These are phyloP conservation scores for Caenorhabditis virilis DNA, from an alignment of 2,888 invertebrate species.

Conservation along the genomic window DNA sequence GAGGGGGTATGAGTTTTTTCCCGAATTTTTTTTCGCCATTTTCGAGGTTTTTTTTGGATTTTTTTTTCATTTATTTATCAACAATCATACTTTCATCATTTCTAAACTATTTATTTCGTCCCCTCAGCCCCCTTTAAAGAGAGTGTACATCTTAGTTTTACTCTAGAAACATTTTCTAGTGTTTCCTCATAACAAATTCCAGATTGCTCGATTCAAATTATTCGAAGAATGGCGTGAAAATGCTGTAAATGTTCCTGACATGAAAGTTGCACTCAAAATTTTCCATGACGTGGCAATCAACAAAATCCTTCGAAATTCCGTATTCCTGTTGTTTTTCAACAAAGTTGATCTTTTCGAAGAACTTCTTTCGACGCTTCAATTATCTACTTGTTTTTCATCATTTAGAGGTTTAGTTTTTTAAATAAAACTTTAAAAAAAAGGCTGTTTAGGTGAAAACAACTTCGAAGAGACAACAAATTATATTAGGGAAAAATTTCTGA, in stretches of 20 bases:
- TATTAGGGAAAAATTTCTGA: conserved; percentile 22
- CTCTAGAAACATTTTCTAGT: too few species aligned
- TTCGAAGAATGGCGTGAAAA: conserved; percentile 1
- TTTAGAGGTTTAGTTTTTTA: conserved; percentile 22
- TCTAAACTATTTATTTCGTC: too few species aligned
- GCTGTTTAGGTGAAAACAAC: conserved; percentile 13
- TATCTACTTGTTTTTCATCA: conserved; percentile 17
- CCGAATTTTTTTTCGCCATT: too few species aligned
- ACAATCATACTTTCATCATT: too few species aligned
- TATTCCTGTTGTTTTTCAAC: conserved; percentile 40
- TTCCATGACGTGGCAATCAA: conserved; percentile 16
- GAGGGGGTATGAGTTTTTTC: too few species aligned
- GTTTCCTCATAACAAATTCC: neutral
- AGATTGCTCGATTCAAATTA: conserved; percentile 1
- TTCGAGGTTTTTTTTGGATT: too few species aligned
- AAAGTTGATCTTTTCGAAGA: conserved; percentile 34
- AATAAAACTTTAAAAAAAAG: too few species aligned
- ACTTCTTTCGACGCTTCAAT: conserved; percentile 7
- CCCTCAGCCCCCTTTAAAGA: too few species aligned
- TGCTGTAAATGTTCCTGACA: conserved; percentile 5
- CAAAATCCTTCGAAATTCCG: conserved; percentile 12
- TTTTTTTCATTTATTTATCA: too few species aligned
- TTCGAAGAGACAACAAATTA: conserved; percentile 12
- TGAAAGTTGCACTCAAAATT: conserved; percentile 34
- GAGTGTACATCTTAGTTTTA: too few species aligned